Evolutionary conservation across 1,140 invertebrate species (phyloP).

Genomic region (Zaprionus inermis): DNA sequence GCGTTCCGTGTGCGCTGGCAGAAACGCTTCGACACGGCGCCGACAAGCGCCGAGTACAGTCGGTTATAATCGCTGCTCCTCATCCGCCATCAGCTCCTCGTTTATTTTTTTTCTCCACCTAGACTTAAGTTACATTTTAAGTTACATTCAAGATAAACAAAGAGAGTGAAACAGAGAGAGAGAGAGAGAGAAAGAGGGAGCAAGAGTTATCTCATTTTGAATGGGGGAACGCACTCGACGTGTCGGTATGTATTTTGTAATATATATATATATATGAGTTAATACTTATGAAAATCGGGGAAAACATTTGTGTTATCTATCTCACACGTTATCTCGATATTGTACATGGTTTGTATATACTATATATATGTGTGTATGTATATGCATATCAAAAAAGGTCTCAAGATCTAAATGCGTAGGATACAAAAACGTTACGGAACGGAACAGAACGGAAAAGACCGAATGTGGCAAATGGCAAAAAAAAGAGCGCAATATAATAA

Average conservation of each 20-base stretch:
- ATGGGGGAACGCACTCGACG: constrained; percentile 20
- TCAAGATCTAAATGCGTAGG: constrained; percentile 7
- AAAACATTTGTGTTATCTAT: constrained; percentile 65
- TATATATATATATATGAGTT: constrained; percentile 65
- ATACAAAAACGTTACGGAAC: not conserved
- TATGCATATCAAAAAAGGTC: constrained; percentile 10
- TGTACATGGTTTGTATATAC: constrained; percentile 51
- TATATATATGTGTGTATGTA: constrained; percentile 17
- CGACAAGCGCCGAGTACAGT: constrained; percentile 26
- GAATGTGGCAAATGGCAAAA: constrained; percentile 1
- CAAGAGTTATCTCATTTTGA: not conserved
- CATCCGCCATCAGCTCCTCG: not conserved
- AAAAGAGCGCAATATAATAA: constrained; percentile 7
- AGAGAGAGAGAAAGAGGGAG: not conserved
- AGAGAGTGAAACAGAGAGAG: not conserved
- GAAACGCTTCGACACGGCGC: constrained; percentile 6
- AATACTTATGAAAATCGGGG: constrained; percentile 72
- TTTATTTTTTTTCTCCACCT: constrained; percentile 5
- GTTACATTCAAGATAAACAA: not conserved
- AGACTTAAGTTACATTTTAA: constrained; percentile 2
- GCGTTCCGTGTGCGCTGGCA: constrained; percentile 11
- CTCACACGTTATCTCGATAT: constrained; percentile 41
- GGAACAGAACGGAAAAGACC: constrained; percentile 4
- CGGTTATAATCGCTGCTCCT: constrained; percentile 14
- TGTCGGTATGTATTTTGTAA: constrained; percentile 54